Evolutionary conservation across 2,888 invertebrate species (phyloP).

Genomic region (Chalcis sispes): DNA sequence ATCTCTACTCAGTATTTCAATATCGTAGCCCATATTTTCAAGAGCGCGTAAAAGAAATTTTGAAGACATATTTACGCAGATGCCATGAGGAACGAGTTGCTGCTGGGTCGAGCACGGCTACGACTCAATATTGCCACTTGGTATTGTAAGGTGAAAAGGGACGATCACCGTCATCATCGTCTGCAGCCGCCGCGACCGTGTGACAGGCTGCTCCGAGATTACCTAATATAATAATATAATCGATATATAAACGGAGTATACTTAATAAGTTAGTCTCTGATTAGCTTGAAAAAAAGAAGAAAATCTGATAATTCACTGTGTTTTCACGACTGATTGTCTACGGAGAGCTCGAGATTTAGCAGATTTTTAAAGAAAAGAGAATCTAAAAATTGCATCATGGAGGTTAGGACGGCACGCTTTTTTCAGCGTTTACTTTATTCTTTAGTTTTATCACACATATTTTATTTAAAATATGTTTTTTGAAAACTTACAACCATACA

Average conservation of each 20-base stretch:
- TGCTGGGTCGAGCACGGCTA: not conserved
- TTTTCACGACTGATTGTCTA: not conserved
- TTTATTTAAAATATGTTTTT: not conserved
- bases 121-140: conserved; percentile 4
- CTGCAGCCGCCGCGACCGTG: conserved; percentile 25
- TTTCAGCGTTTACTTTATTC: not conserved
- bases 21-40: too few relatives aligned
- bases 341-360: not conserved
- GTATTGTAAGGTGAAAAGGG: not conserved
- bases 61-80: conserved; percentile 18
- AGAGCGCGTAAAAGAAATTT: too few relatives aligned
- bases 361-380: not conserved
- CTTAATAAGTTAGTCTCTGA: not conserved
- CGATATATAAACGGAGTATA: conserved; percentile 27
- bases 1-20: conserved; percentile 10
- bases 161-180: conserved; percentile 28
- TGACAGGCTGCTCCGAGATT: conserved; percentile 31
- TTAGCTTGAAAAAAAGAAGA: not conserved
- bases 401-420: conserved; percentile 52
- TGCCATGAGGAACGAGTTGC: conserved; percentile 30
- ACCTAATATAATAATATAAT: conserved; percentile 46
- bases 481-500: not conserved
- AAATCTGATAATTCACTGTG: too few relatives aligned
- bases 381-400: conserved; percentile 28
- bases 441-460: not conserved